phyloP scores from a whole-genome alignment of 2,888 invertebrate species.

The Drosophila dives region DNA sequence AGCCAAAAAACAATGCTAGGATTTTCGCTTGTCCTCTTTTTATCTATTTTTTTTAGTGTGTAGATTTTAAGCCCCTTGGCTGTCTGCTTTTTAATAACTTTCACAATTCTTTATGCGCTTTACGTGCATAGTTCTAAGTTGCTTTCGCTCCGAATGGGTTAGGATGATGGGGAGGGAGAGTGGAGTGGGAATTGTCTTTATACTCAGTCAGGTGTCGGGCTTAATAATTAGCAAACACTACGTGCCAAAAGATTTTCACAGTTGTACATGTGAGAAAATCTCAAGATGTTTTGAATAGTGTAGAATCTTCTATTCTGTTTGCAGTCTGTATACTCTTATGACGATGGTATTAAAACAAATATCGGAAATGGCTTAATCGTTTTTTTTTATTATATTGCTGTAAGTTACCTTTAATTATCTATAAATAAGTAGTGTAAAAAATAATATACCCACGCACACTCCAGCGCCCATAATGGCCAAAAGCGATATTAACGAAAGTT shows the following conservation, averaged over 20 bases:
- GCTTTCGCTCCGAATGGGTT: background rate
- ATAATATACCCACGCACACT: background rate
- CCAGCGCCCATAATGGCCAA: background rate
- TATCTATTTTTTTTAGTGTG: constrained; percentile 10
- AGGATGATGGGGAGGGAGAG: background rate
- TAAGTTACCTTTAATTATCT: background rate
- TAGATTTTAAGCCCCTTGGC: constrained; percentile 8
- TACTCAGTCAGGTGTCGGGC: constrained; percentile 52
- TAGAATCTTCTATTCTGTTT: background rate
- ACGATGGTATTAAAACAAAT: background rate
- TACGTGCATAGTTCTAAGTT: constrained; percentile 56
- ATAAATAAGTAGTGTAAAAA: background rate
- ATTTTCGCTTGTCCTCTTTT: background rate
- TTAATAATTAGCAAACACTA: constrained; percentile 63
- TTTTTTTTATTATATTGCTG: background rate
- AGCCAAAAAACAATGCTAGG: constrained; percentile 41
- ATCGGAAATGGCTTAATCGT: background rate
- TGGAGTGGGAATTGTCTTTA: constrained; percentile 19
- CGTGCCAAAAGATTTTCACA: constrained; percentile 43
- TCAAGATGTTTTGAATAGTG: background rate
- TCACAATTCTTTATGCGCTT: constrained; percentile 66
- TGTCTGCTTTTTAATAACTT: constrained; percentile 68
- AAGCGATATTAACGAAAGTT: background rate
- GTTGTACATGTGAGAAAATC: constrained; percentile 13
- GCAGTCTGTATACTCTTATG: background rate